These are phyloP conservation scores for Eumeta japonica DNA, from an alignment of 1,140 invertebrate species.

Conservation along the genomic window DNA sequence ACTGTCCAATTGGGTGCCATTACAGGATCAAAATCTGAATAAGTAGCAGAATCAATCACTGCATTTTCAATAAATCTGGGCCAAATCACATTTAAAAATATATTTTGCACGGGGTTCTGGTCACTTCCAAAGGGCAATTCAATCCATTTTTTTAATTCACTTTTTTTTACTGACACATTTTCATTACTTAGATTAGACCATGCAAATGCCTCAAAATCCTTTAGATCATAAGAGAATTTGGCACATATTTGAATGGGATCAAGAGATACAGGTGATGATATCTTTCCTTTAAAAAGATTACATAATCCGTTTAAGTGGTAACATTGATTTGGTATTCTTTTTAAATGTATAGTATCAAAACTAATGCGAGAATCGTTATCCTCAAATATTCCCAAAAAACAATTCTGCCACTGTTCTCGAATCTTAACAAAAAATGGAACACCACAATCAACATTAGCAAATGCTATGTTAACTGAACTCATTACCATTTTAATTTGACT, in stretches of 20 bases:
- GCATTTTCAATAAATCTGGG: constrained; percentile 80
- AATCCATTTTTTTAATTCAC: constrained; percentile 49
- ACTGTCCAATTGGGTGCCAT: constrained; percentile 80
- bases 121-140: constrained; percentile 82
- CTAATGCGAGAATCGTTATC: constrained; percentile 71
- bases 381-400: constrained; percentile 78
- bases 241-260: constrained; percentile 74
- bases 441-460: constrained; percentile 78
- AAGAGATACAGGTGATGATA: constrained; percentile 62
- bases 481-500: constrained; percentile 81
- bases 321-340: constrained; percentile 76
- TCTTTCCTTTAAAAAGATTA: constrained; percentile 77
- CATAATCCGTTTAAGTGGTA: constrained; percentile 78
- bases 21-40: constrained; percentile 84
- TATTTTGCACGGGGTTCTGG: constrained; percentile 75
- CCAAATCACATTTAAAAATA: constrained; percentile 86
- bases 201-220: constrained; percentile 61
- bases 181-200: constrained; percentile 33
- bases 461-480: constrained; percentile 80
- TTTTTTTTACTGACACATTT: no score
- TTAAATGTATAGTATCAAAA: constrained; percentile 88
- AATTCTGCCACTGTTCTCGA: constrained; percentile 75
- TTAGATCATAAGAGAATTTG: constrained; percentile 78
- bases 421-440: constrained; percentile 88
- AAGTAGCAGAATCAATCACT: constrained; percentile 83